Evolutionary conservation across 2,113 vertebrate species (phyloP), one percentile per base, ranked within the genome.

Genomic region (Uria lomvia): DNA sequence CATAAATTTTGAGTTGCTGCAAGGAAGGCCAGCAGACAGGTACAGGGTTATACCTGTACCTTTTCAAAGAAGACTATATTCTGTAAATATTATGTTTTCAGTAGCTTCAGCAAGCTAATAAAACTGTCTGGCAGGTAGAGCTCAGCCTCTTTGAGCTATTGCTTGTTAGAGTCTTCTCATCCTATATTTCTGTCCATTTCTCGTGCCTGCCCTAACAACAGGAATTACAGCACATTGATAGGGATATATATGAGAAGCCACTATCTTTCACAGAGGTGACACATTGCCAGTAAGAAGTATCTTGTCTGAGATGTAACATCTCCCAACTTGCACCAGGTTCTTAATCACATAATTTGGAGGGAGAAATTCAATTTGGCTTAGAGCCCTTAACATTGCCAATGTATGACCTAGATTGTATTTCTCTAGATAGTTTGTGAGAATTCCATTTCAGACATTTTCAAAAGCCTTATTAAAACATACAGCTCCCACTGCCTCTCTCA

Each of bases 181-280:
- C 16, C 30, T 36, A 0, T 8, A 9, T 52, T 62, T 70, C 24
- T 66, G 34, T 18, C 29, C 30, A 40, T 43, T n/a, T 29, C 78
- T 24, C 1, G 0, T 50, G 71, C 52, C 71, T 53, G 21, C 50
- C 60, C 79, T 56, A 43, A 9, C 78, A 29, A 17, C 1, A 55
- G 59, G 36, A 63, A 58, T 26, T 62, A 21, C 13, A 70, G 80
- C 87, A 49, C 50, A 8, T 11, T 34, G 20, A 1, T 6, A 67
- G 63, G 42, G 38, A 8, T 6, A 6, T 7, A 1, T 2, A 26
- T 1, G 38, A 76, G 40, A 32, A 86, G 32, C 38, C 66, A 26
- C 11, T 1, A 0, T 6, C 29, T 29, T 53, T 23, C 49, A 23
- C 2, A 62, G 40, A 52, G 36, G 6, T 0, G 0, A 55, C 63